Base-by-base conservation (phyloP, 2,797 vertebrate species). In the Phalloptychus januarius region DNA sequence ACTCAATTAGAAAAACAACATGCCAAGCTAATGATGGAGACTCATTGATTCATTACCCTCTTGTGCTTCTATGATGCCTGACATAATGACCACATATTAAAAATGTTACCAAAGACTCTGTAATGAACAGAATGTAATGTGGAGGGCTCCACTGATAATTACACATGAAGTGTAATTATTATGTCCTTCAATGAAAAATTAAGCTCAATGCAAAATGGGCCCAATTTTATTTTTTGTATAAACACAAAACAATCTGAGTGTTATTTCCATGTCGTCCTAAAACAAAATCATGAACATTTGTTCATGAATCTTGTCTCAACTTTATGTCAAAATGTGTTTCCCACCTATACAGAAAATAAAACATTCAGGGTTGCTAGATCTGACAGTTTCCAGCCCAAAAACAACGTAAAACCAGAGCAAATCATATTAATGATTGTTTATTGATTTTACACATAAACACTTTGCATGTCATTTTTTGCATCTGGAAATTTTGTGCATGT, bases 1-100 rank as follows among this genome's bases (percentile, higher is more conserved):
- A 93, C 86, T 90, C 91, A 74, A 89, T 93, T 87, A 91, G 83
- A 86, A 80, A 85, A 91, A 92, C 89, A 92, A 91, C 85, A 75
- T 71, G 86, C 75, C 78, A 72, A 61, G 83, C 82, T 93, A 91
- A 94, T 94, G 93, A 83, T 78, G 91, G 89, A 87, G 82, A 50
- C 88, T 79, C 28, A 25, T 82, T 88, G 82, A 89, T 92, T 91
- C 87, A 91, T 91, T 85, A 88, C 58, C 75, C 18, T 74, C 83
- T 76, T 75, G 77, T 91, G 91, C 87, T 93, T 71, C 93, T 91
- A 93, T 89, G 90, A 90, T 85, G 88, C 90, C 82, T 87, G 83
- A 88, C 82, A 85, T 93, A 91, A 92, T 90, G 88, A 84, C 86
- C 88, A 86, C 79, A 83, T 84, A 87, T 92, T 87, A 86, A 81